Percentiles rank a stretch among this genome's conserved stretches.
These are phyloP conservation scores for Mareca penelope DNA, from an alignment of 2,797 vertebrate genomes.

Conservation along the genomic window DNA sequence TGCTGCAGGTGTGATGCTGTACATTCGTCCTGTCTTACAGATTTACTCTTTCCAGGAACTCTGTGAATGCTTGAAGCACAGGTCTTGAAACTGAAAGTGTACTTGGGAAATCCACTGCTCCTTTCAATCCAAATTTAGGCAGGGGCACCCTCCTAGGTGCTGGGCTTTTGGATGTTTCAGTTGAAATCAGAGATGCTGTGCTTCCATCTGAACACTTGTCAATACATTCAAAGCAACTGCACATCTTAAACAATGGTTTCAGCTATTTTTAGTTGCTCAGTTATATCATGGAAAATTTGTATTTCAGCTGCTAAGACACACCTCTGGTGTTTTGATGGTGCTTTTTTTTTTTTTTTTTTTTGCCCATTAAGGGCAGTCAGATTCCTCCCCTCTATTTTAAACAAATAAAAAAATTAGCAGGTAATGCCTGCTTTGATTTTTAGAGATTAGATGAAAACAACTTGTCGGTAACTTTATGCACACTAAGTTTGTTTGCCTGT, in stretches of 20 bases:
- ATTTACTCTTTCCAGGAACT: not conserved
- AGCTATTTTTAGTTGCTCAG: not conserved
- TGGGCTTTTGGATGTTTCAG: not conserved
- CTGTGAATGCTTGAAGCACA: not conserved
- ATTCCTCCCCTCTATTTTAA: not conserved
- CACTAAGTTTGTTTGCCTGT: not conserved
- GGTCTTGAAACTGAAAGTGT: not conserved
- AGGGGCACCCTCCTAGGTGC: not conserved
- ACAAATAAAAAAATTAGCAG: not conserved
- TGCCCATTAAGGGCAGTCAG: not conserved
- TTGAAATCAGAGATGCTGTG: not conserved
- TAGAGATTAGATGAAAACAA: not conserved
- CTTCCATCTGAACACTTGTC: not conserved
- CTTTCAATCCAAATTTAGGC: not conserved
- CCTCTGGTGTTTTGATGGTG: not conserved
- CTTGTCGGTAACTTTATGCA: not conserved
- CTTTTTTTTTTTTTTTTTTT: no score
- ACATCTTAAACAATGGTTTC: not conserved
- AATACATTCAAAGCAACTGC: not conserved
- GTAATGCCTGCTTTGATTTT: not conserved
- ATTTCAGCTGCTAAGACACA: not conserved
- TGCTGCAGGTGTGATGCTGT: accelerated
- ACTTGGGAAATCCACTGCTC: not conserved
- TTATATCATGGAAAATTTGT: not conserved
- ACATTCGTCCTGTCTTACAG: accelerated